Evolutionary conservation across 92 coral and sea anemone species (phyloP), one percentile per base, ranked within the genome.

Genomic region (Blastomussa wellsi): DNA sequence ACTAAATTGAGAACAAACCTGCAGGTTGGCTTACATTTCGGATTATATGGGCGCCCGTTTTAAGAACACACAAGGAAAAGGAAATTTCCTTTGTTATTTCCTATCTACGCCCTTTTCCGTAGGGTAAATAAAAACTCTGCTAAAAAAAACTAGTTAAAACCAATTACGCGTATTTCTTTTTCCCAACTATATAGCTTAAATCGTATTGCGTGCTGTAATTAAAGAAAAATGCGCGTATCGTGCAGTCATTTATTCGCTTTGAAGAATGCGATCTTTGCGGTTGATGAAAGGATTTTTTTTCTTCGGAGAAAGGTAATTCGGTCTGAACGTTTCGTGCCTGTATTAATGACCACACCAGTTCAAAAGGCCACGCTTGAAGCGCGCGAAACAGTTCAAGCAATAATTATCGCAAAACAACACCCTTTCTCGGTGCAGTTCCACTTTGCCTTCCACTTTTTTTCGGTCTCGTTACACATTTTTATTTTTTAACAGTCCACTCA

Each of bases 181-280:
- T 16, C 22, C 49, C 44, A 11, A 17, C 28, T 33, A 52, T 4
- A 26, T 62, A 47, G 52, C 76, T 29, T 38, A 80, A 32, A 51
- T 48, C 12, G 33, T 81, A 22, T 82, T 70, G 86, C 86, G 78
- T 70, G 86, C 86, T 59, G 78, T 82, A 10, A 52, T 53, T 82
- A 36, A 52, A 82, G 53, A 55, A 65, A 82, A 69, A 71, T 53
- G 17, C 39, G 78, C 79, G 53, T 71, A 72, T 77, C 75, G 47
- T 82, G 69, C 51, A 51, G 68, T 70, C 44, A 82, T 71, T 51
- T 62, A 53, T 53, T 55, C 78, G 37, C 29, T 38, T 52, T 38
- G 16, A 72, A 62, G 28, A 81, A 48, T 48, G 75, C 47, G 60
- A 67, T 80, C 68, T 37, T 82, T 82, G 78, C 78, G 78, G 86